Base-by-base conservation (phyloP, 2,797 vertebrate genomes). In the Diplodus sargus region DNA sequence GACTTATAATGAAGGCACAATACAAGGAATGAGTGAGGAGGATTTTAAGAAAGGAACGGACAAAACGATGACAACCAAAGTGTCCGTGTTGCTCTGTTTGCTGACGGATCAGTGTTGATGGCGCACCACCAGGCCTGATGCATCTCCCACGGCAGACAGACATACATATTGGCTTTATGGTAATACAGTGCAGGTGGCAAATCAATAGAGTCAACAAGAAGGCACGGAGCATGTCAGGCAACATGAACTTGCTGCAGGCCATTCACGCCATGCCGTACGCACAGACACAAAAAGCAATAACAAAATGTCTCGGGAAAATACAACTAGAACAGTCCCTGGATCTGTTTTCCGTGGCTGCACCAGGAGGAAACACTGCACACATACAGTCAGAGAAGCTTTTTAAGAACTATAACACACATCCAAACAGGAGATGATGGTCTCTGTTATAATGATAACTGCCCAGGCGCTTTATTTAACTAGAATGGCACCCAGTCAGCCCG, bases 131-230 rank as follows among this genome's bases (percentile, higher is more conserved):
- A 74, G 52, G 53, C 43, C 65, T 89, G 79, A 89, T 87, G 66
- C 76, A 84, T 69, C 83, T 53, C 70, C 60, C 53, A 49, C n/a
- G 5, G 64, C 59, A 51, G 43, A 77, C 60, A 80, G 76, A 83
- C 88, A 74, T 80, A 81, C 72, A 86, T 70, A 86, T 84, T 74
- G 89, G 83, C 84, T 89, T 87, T 75, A 91, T 84, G 88, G 80
- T 91, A 89, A 90, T 83, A 82, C 69, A 82, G 83, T 68, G 74
- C 76, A 10, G 82, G 57, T 34, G 52, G 76, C 60, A 69, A 84
- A 90, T 91, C 88, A 66, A 92, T 87, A 78, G 18, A 80, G 76
- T 84, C 79, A 84, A 87, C 86, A 83, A 25, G 12, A 49, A 47
- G 28, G 39, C 20, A 30, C 25, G 2, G 52, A 17, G 56, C 79